phyloP scores from a whole-genome alignment of 2,888 invertebrate species.

The Platypus cylindrus region DNA sequence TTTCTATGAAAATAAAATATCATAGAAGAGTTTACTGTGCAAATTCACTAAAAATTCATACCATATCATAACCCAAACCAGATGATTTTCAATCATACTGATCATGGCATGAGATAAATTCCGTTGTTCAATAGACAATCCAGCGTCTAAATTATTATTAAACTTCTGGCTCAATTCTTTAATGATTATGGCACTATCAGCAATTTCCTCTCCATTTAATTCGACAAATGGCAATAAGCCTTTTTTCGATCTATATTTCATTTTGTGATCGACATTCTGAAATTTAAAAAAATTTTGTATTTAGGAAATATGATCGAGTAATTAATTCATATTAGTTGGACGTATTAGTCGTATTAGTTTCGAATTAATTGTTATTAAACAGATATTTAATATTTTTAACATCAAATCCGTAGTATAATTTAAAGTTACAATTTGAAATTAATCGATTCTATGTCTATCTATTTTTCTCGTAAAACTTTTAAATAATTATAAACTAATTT shows the following conservation, averaged over 20 bases:
- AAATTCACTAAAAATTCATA: too few relatives aligned
- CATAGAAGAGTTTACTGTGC: too few relatives aligned
- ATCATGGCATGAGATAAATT: conserved; percentile 84
- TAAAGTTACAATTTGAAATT: too few relatives aligned
- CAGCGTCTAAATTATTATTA: conserved; percentile 72
- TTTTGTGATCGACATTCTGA: conserved; percentile 90
- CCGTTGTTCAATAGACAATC: conserved; percentile 71
- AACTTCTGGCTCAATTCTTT: conserved; percentile 74
- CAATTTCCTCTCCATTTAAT: conserved; percentile 86
- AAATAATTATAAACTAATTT: too few relatives aligned
- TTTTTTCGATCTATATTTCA: conserved; percentile 87
- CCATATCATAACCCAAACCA: conserved; percentile 81
- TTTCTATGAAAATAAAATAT: too few relatives aligned
- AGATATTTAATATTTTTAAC: too few relatives aligned
- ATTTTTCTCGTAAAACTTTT: too few relatives aligned
- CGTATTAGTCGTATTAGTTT: too few relatives aligned
- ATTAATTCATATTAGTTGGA: too few relatives aligned
- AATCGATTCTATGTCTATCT: too few relatives aligned
- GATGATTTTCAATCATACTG: conserved; percentile 89
- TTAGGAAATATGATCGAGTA: background rate
- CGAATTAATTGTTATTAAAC: too few relatives aligned
- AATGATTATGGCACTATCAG: conserved; percentile 84
- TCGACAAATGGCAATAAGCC: conserved; percentile 91
- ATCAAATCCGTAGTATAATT: too few relatives aligned
- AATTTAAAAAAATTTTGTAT: conserved; percentile 25